A percentile compares a stretch with the other conserved stretches of the same genome.
These are phyloP conservation scores for Tetraodon nigroviridis DNA, from an alignment of 2,113 vertebrate genomes.

Conservation along the genomic window DNA sequence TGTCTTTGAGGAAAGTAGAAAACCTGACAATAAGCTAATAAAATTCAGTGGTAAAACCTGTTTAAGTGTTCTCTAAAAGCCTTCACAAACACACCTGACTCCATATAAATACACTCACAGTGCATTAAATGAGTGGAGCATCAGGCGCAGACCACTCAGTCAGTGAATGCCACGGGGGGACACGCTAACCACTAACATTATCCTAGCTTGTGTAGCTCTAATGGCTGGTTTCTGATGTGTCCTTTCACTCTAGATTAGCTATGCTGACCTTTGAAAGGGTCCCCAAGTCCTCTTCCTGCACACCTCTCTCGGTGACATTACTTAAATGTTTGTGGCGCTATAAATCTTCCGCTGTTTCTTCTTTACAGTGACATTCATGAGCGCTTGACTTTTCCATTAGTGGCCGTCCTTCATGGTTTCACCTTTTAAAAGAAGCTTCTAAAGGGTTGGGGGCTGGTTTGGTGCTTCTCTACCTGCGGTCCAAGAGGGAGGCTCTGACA, in stretches of 20 bases:
- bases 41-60: too few relatives aligned
- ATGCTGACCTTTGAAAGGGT: constrained; percentile 46
- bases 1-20: too few relatives aligned
- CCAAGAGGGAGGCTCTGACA: too few relatives aligned
- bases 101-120: background rate
- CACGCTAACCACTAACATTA: constrained; percentile 45
- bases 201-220: constrained; percentile 38
- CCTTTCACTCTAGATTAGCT: constrained; percentile 49
- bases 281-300: constrained; percentile 24
- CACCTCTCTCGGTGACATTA: background rate
- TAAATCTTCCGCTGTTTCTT: constrained; percentile 26
- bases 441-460: too few relatives aligned
- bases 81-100: too few relatives aligned
- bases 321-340: constrained; percentile 33
- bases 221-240: constrained; percentile 49
- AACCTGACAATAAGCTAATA: too few relatives aligned
- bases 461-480: too few relatives aligned
- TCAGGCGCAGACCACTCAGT: constrained; percentile 3
- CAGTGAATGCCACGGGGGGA: constrained; percentile 17
- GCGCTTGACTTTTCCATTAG: background rate
- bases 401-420: background rate
- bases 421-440: too few relatives aligned
- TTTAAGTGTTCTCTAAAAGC: too few relatives aligned
- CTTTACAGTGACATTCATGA: too few relatives aligned
- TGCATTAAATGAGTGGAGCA: constrained; percentile 8